Evolutionary conservation across 2,113 vertebrate genomes (phyloP), one percentile per base, ranked within the genome.

Genomic region (Oceanodroma tethys): DNA sequence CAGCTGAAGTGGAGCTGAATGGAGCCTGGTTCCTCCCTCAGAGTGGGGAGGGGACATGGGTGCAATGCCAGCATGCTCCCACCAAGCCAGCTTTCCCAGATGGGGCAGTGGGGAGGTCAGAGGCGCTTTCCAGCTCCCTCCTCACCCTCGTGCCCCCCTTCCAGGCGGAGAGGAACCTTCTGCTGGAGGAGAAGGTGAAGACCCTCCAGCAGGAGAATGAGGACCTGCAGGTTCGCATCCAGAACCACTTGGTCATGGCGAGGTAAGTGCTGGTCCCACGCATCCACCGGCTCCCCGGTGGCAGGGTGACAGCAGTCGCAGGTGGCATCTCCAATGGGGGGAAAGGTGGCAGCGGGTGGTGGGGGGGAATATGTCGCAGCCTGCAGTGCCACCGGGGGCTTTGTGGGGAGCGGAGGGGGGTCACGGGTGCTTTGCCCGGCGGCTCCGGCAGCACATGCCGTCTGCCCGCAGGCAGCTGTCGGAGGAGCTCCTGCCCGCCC

Each of bases 161-260:
- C 60, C 95, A 99, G 99, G 97, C 85, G 38, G 99, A 99, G 96
- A 98, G 96, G 93, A 99, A 99, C 47, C 95, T 98, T 74, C 68
- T 98, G 42, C 82, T 99, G 95, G 99, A 99, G 88, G 99, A 99
- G 74, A 99, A 99, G 94, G 95, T 99, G 38, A 92, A 98, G 40
- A 97, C 97, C 27, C 95, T 98, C 68, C 98, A 98, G 78, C 99
- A 99, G 95, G 99, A 99, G 97, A 99, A 99, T 1, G 99, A 99
- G 96, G 99, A 99, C 81, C 98, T 99, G 62, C 97, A 97, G 1
- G 98, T 98, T 38, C 99, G 98, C 40, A 97, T 98, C 6, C 98
- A 98, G 86, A 99, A 99, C 90, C 98, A 98, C 81, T 95, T 98
- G 93, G 83, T 94, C 10, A 75, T 98, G 66, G 97, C 98, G 4